Evolutionary conservation across 2,113 vertebrate species (phyloP).

Genomic region (Cisticola juncidis): DNA sequence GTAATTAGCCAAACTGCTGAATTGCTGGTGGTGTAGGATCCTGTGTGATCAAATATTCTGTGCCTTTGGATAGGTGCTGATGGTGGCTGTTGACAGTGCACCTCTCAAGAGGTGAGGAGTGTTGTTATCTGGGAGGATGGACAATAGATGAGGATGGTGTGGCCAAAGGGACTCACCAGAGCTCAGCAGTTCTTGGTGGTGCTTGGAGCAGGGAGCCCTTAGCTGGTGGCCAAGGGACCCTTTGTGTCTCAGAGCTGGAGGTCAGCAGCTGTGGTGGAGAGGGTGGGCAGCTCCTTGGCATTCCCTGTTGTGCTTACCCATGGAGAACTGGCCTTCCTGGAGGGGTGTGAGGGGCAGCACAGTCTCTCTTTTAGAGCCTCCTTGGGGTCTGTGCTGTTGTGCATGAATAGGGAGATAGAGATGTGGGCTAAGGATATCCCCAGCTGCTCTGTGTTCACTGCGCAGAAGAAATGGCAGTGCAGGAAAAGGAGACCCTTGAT

Average conservation of each 20-base stretch:
- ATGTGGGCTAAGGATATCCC: fast-evolving
- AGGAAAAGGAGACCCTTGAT: background rate
- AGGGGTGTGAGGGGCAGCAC: background rate
- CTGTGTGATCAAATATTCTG: background rate
- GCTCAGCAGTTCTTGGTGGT: background rate
- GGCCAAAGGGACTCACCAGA: background rate
- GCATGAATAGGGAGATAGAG: background rate
- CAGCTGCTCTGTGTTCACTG: background rate
- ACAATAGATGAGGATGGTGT: background rate
- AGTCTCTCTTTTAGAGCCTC: background rate
- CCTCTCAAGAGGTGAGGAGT: background rate
- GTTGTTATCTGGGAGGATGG: background rate
- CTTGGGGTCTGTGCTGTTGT: background rate
- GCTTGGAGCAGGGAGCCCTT: background rate
- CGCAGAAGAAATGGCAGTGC: background rate
- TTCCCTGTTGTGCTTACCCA: background rate
- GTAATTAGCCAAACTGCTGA: background rate
- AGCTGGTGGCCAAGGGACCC: background rate
- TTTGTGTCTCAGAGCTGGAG: background rate
- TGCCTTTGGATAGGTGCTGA: background rate
- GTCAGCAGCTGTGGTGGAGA: background rate
- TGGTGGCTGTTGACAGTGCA: background rate
- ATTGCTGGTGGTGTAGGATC: background rate
- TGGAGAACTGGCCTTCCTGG: background rate
- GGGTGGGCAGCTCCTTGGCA: background rate